A percentile compares a stretch with the other conserved stretches of the same genome.
Evolutionary conservation across 2,797 vertebrate genomes (phyloP).

Genomic region (Amblyopsis hoosieri): DNA sequence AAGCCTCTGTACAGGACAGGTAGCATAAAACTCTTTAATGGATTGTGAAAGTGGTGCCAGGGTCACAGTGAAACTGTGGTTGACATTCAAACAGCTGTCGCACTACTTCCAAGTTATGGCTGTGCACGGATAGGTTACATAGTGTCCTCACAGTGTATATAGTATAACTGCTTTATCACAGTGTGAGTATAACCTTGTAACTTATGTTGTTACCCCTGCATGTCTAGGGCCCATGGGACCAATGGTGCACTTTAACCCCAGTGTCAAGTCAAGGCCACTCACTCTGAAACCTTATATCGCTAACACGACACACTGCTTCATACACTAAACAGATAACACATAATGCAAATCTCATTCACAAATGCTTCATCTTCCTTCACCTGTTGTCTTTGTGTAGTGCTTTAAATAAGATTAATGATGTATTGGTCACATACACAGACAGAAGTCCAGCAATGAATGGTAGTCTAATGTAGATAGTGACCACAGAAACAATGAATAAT

Average conservation of each 20-base stretch:
- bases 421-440: no score
- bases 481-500: no score
- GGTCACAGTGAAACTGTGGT: constrained; percentile 29
- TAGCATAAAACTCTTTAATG: constrained; percentile 40
- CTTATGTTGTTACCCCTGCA: constrained; percentile 6
- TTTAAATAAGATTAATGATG: no score
- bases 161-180: constrained; percentile 24
- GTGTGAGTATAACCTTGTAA: constrained; percentile 6
- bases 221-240: background rate
- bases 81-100: constrained; percentile 24
- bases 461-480: no score
- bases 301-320: background rate
- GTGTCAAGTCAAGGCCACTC: constrained; percentile 10
- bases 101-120: constrained; percentile 11
- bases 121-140: constrained; percentile 24
- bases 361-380: no score
- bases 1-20: constrained; percentile 5
- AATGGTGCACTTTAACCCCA: constrained; percentile 12
- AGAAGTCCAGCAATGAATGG: no score
- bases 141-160: constrained; percentile 7
- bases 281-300: background rate
- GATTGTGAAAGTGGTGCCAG: constrained; percentile 34
- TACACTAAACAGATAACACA: background rate
- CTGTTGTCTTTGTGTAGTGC: no score
- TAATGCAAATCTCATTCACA: no score